These are phyloP conservation scores for Battus philenor DNA, from an alignment of 1,140 invertebrate genomes.

Conservation along the genomic window DNA sequence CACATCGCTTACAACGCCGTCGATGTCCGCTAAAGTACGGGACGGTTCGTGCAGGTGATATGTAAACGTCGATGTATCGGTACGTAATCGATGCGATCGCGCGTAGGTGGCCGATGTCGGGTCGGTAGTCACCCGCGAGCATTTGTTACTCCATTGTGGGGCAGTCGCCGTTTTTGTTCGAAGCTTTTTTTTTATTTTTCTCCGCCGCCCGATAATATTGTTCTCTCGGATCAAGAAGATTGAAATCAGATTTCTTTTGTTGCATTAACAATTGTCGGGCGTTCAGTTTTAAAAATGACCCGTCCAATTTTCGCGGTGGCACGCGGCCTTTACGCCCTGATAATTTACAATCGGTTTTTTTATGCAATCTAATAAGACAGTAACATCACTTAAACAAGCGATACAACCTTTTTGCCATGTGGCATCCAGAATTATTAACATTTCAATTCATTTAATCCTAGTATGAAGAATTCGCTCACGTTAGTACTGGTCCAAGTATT, in stretches of 20 bases:
- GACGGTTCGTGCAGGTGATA: constrained; percentile 1
- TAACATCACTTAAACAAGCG: too few species aligned
- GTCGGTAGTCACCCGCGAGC: constrained; percentile 36
- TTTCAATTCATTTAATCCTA: too few species aligned
- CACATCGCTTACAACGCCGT: neutral
- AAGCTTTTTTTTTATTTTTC: too few species aligned
- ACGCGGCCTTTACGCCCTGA: neutral
- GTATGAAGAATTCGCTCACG: too few species aligned
- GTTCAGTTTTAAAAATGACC: constrained; percentile 33
- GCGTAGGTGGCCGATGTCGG: constrained; percentile 31
- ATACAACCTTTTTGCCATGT: too few species aligned
- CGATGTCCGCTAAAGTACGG: constrained; percentile 5
- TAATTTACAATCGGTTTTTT: too few species aligned
- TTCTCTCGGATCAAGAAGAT: constrained; percentile 45
- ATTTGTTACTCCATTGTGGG: constrained; percentile 48
- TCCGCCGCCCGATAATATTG: constrained; percentile 59
- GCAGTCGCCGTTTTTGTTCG: constrained; percentile 36
- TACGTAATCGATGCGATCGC: constrained; percentile 25
- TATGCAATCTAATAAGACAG: too few species aligned
- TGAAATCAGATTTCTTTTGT: constrained; percentile 46
- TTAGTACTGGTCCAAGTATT: too few species aligned
- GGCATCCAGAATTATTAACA: too few species aligned
- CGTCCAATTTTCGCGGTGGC: constrained; percentile 2
- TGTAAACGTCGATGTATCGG: constrained; percentile 29
- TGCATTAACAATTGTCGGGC: constrained; percentile 29